These are phyloP conservation scores for Trachythela sp. DNA, from an alignment of 64 coral and sea anemone genomes.

Conservation along the genomic window DNA sequence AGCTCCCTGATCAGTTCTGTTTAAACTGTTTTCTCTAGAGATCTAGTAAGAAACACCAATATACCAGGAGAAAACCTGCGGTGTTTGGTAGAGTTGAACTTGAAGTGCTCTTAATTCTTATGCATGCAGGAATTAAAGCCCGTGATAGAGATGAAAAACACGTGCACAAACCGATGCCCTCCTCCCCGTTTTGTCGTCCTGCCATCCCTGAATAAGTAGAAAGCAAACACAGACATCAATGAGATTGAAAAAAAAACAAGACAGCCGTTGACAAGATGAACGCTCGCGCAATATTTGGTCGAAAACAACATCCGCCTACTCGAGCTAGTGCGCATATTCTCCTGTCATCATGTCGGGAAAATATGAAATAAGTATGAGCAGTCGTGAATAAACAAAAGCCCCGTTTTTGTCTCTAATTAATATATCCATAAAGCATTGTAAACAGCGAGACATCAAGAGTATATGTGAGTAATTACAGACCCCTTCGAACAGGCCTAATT, in stretches of 20 bases:
- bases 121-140: too few species aligned
- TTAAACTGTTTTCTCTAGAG: too few species aligned
- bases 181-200: too few species aligned
- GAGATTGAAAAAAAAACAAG: neutral
- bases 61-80: too few species aligned
- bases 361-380: neutral
- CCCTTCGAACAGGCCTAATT: neutral
- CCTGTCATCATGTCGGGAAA: neutral
- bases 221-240: neutral
- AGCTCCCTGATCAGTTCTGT: too few species aligned
- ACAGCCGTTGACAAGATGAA: neutral
- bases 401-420: neutral
- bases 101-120: too few species aligned
- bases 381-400: neutral
- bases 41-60: too few species aligned
- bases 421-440: neutral
- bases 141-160: too few species aligned
- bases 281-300: neutral
- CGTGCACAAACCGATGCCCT: too few species aligned
- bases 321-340: neutral
- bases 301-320: neutral
- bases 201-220: neutral
- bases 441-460: neutral
- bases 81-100: too few species aligned
- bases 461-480: neutral